Evolutionary conservation across 2,888 invertebrate species (phyloP).

Genomic region (Bombylius discolor): DNA sequence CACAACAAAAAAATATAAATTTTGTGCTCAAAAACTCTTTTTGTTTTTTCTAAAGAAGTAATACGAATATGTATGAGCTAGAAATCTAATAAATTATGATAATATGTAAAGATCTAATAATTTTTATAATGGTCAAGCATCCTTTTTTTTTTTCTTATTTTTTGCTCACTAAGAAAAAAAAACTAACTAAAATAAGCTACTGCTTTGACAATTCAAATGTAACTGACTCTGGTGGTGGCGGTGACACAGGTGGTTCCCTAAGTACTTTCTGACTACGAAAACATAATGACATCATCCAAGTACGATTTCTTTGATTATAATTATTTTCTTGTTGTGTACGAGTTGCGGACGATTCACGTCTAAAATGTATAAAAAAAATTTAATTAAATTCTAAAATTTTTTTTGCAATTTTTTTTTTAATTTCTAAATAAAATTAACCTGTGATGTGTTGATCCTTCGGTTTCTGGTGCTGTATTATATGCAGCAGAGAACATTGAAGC

Average conservation of each 20-base stretch:
- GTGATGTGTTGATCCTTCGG: conserved; percentile 22
- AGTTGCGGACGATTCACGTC: conserved; percentile 12
- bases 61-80: too few relatives aligned
- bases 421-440: conserved; percentile 12
- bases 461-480: conserved; percentile 34
- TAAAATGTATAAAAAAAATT: conserved; percentile 1
- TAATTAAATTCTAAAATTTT: not conserved
- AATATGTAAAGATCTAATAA: too few relatives aligned
- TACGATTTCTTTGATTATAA: conserved; percentile 16
- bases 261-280: conserved; percentile 36
- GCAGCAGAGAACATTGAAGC: conserved; percentile 34
- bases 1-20: too few relatives aligned
- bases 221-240: conserved; percentile 38
- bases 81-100: too few relatives aligned
- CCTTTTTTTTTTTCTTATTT: too few relatives aligned
- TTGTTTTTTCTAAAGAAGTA: too few relatives aligned
- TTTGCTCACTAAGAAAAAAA: too few relatives aligned
- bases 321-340: conserved; percentile 4
- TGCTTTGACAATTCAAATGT: conserved; percentile 39
- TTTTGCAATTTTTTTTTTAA: too few relatives aligned
- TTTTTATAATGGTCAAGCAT: too few relatives aligned
- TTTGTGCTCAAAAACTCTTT: too few relatives aligned
- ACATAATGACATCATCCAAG: conserved; percentile 30
- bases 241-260: conserved; percentile 33
- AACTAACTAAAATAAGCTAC: conserved; percentile 17